Base-by-base conservation (phyloP, 2,888 invertebrate genomes). In the Sphinx pinastri region DNA sequence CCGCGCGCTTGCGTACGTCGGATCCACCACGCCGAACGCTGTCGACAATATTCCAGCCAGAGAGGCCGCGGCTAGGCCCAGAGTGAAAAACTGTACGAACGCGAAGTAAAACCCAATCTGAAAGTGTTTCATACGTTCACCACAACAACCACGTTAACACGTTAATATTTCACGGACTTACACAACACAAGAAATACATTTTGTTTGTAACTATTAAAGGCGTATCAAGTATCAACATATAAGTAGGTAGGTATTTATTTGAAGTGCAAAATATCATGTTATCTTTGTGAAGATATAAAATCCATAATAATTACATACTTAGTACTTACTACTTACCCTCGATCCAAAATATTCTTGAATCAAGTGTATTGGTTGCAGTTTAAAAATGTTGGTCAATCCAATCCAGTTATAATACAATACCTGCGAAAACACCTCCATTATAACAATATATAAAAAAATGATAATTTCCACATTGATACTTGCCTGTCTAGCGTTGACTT, bases 361-460 rank as follows among this genome's bases (percentile, higher is more conserved):
- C 57, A 95, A 84, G 80, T 95, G 94, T 12, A 96, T 79, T 0
- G 96, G 96, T 81, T 96, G 96, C 63, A 91, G 89, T 83, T 95
- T 95, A 81, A 94, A 94, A 88, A 94, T 94, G 70, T 89, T 88
- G 45, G 84, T 80, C n/a, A 91, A 88, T 68, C 88, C 88, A 8
- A 95, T 95, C 96, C 96, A 96, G 73, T 94, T 73, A 58, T 77
- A 74, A 70, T 71, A 77, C 52, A 80, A 63, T 57, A 68, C 59
- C 68, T 68, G 47, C 45, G 38, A 59, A 59, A 25, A 51, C 11
- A 31, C 5, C 14, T 14, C 7, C 4, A 14, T 68, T 45, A 55
- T 8, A 13, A 52, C 16, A 38, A 57, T 13, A 12, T 0, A 19
- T 38, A 38, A 59, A 16, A 14, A 60, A 2, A 38, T 0, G 6